phyloP scores from a whole-genome alignment of 1,140 invertebrate genomes.

The Drosophila aff. region DNA sequence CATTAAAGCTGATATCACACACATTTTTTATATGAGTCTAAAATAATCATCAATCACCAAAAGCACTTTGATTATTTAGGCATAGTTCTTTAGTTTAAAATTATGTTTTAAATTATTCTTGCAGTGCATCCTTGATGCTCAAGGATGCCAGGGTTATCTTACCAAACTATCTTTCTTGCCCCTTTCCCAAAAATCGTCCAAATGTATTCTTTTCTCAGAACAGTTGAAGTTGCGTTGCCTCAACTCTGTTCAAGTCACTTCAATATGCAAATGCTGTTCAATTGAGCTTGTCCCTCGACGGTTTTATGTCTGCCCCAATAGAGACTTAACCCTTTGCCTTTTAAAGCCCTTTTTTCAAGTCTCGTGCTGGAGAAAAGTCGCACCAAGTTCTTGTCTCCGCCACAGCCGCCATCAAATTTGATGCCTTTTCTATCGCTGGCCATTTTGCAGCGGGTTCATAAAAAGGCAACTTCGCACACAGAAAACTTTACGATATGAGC shows the following conservation, averaged over 20 bases:
- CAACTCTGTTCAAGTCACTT: constrained; percentile 64
- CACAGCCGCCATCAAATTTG: constrained; percentile 67
- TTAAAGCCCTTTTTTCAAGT: constrained; percentile 53
- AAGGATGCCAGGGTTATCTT: constrained; percentile 2
- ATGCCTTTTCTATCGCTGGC: constrained; percentile 76
- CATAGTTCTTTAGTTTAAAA: neutral
- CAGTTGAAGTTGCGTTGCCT: constrained; percentile 35
- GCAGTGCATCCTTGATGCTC: neutral
- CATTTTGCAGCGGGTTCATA: constrained; percentile 78
- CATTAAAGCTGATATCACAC: too few species aligned
- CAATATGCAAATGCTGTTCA: constrained; percentile 81
- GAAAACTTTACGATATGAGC: constrained; percentile 71
- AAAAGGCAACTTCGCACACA: constrained; percentile 41
- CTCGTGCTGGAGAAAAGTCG: constrained; percentile 11
- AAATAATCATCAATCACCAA: too few species aligned
- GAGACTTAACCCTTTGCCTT: constrained; percentile 35
- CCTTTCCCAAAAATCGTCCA: neutral
- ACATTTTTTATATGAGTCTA: too few species aligned
- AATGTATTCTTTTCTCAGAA: constrained; percentile 14
- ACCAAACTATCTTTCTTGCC: constrained; percentile 8
- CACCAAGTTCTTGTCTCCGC: constrained; percentile 46
- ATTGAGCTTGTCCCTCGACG: constrained; percentile 69
- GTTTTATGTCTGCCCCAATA: constrained; percentile 53
- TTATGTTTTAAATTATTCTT: neutral
- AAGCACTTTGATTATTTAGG: neutral